phyloP scores from a whole-genome alignment of 2,113 vertebrate genomes.

The human (Homo sapiens) region DNA sequence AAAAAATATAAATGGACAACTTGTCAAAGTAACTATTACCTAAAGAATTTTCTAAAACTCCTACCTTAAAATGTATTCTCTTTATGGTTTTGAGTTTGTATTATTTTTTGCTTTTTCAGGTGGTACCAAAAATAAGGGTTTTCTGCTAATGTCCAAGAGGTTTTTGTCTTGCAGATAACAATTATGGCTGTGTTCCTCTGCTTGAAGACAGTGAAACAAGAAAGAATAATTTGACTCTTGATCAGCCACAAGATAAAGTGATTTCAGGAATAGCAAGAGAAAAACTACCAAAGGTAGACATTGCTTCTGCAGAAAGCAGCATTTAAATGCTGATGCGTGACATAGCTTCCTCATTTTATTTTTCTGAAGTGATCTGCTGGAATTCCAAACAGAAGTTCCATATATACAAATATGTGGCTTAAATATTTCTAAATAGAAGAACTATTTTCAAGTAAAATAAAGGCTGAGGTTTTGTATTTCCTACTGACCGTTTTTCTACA shows the following conservation, averaged over 20 bases:
- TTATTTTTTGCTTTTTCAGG: conserved; percentile 28
- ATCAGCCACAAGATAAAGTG: conserved; percentile 83
- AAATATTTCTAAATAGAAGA: conserved; percentile 21
- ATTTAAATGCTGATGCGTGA: conserved; percentile 14
- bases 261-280: conserved; percentile 81
- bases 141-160: conserved; percentile 45
- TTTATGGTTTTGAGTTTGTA: conserved; percentile 24
- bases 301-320: conserved; percentile 19
- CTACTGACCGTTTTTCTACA: conserved; percentile 9
- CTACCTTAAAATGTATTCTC: not conserved
- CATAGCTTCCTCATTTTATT: conserved; percentile 33
- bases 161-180: conserved; percentile 81
- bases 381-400: conserved; percentile 50
- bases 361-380: not conserved
- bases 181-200: conserved; percentile 69
- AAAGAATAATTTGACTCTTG: conserved; percentile 79
- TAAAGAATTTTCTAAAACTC: conserved; percentile 23
- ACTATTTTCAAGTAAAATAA: conserved; percentile 46
- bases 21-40: conserved; percentile 46
- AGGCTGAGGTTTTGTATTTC: conserved; percentile 13
- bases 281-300: conserved; percentile 83
- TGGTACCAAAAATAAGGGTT: conserved; percentile 39
- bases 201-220: conserved; percentile 82
- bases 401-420: conserved; percentile 33
- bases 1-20: conserved; percentile 7